Evolutionary conservation across 37 sponge, comb jelly and placozoan species (phyloP), one percentile per base, ranked within the genome.

Genomic region (Spongia lamella): DNA sequence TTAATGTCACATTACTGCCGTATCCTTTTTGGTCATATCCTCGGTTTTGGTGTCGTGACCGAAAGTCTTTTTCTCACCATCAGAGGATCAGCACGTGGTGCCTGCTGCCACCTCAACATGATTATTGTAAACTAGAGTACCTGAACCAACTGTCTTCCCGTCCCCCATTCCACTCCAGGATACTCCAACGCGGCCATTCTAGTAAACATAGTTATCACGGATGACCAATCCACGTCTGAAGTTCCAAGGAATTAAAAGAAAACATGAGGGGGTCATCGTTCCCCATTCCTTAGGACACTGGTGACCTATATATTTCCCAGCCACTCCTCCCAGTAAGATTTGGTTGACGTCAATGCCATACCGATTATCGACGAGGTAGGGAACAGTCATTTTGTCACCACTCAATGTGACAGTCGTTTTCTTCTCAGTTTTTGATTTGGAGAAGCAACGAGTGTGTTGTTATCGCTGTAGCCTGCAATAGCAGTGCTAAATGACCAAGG

Each of bases 131-230:
- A 71, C 29, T 53, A 39, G 62, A 25, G 73, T 20, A 29, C 73
- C 73, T 50, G 73, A 71, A 15, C 73, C 73, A 14, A 71, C 53
- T 7, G 73, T 71, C 61, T 71, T 71, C n/a, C 73, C 73, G 15
- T 71, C 73, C 7, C 73, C 73, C 26, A 51, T 53, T 71, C 73
- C 73, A 56, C 73, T 71, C 73, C 73, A 71, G 53, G 53, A 39
- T 20, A 71, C 14, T 25, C 73, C 73, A 24, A 71, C 73, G 15
- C 73, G 73, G 5, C 73, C 73, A 38, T 71, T 71, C 73, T 39
- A 9, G 73, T 71, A 71, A 9, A 71, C 14, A 22, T 71, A 71
- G 73, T 71, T 71, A 53, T 71, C 73, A 31, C 73, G 53, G 56
- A 71, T 43, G 15, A 71, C 53, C 9, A 71, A 7, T 27, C 73